Base-by-base conservation (phyloP, 1,140 invertebrate genomes). In the Linepithema humile region DNA sequence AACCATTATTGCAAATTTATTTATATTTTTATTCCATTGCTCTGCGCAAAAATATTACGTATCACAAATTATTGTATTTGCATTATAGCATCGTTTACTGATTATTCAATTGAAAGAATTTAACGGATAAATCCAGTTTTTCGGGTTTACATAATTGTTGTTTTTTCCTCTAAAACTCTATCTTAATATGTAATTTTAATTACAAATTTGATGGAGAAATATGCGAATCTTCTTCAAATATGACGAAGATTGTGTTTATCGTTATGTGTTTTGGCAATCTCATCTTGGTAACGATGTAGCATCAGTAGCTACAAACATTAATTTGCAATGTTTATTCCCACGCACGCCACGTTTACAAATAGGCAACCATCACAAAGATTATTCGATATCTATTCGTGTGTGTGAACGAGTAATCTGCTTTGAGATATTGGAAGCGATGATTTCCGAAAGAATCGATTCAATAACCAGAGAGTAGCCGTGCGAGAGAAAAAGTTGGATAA, bases 291-390 rank as follows among this genome's bases (percentile, higher is more conserved):
- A 69, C 75, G 64, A 59, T 55, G 35, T 32, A 80, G 64, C 75
- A 80, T 32, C 64, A 59, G n/a, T 12, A 9, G 60, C 72, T 70
- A 70, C 75, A 80, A 80, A 80, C 48, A 80, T 80, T 80, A 80
- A 80, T 80, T 80, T 70, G 75, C 75, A 43, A 69, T 69, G 75
- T 80, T 80, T 80, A 80, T 80, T n/a, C 26, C 35, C 20, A 57
- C 12, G 23, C 17, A 69, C 29, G 23, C 9, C 20, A n/a, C 35
- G 75, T 70, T 69, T 55, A 40, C 64, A 80, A 70, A 80, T 67
- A 40, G 32, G 20, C 38, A 29, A 12, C 38, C 35, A 32, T 80
- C 38, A 67, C 48, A 70, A 70, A 80, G 75, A 80, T 80, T 70
- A 80, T 70, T 80, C 12, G 26, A 55, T 80, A 70, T 32, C 29